Conservation (phyloP, 2,888 invertebrate genomes). For the Neria commutata region DNA sequence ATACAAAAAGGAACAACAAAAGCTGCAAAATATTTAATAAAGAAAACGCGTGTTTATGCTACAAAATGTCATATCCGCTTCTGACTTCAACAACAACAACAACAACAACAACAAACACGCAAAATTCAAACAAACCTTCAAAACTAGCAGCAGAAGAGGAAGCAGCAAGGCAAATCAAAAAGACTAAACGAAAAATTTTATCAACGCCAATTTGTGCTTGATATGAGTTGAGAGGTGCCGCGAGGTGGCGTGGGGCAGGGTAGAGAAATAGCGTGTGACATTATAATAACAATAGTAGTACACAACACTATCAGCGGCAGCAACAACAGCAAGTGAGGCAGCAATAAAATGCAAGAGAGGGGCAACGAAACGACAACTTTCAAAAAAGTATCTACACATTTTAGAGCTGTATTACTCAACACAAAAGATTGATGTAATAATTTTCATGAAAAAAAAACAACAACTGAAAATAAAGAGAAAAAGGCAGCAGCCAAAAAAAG, state of each 20-base stretch:
- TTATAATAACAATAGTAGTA: too few relatives aligned
- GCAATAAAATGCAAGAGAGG: constrained; percentile 9
- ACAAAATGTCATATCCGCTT: too few relatives aligned
- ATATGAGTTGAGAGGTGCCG: constrained; percentile 33
- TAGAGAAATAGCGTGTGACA: too few relatives aligned
- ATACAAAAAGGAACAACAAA: neutral
- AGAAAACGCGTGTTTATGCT: too few relatives aligned
- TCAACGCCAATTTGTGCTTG: constrained; percentile 25
- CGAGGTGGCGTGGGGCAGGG: too few relatives aligned
- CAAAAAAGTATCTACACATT: too few relatives aligned
- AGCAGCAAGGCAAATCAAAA: neutral
- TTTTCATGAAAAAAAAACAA: neutral
- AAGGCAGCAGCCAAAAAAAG: constrained; percentile 1
- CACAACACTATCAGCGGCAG: neutral
- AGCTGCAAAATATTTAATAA: neutral
- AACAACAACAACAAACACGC: neutral
- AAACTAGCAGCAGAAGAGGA: constrained; percentile 10
- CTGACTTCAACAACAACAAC: neutral
- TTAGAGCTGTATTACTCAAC: too few relatives aligned
- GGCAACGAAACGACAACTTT: constrained; percentile 12
- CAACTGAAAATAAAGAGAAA: constrained; percentile 18
- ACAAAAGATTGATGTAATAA: too few relatives aligned
- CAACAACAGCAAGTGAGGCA: too few relatives aligned
- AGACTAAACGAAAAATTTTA: neutral
- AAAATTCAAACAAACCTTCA: neutral